These are phyloP conservation scores for Tetropium fuscum DNA, from an alignment of 2,888 invertebrate genomes.

Conservation along the genomic window DNA sequence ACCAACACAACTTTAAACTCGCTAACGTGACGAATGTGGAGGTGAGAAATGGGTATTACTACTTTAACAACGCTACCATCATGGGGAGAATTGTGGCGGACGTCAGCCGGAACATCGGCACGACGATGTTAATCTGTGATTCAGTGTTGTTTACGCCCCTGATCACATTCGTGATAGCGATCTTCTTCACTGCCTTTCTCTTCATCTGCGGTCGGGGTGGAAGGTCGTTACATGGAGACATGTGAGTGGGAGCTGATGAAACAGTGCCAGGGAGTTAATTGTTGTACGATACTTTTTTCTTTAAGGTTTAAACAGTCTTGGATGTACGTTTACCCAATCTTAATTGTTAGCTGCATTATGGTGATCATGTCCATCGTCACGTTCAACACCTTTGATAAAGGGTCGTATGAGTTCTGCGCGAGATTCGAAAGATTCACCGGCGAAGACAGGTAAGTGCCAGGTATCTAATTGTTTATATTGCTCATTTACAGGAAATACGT, in stretches of 20 bases:
- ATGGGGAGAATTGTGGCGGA: conserved; percentile 17
- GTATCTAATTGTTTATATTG: too few relatives aligned
- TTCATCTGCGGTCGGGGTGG: conserved; percentile 43
- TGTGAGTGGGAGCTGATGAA: too few relatives aligned
- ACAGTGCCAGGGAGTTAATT: too few relatives aligned
- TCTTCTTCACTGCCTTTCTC: conserved; percentile 44
- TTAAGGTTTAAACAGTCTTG: conserved; percentile 29
- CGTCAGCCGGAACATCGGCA: conserved; percentile 23
- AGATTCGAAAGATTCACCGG: conserved; percentile 48
- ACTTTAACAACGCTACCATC: conserved; percentile 25
- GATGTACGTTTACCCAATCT: conserved; percentile 53
- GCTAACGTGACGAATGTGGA: neutral
- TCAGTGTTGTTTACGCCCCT: conserved; percentile 51
- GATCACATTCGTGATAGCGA: conserved; percentile 48
- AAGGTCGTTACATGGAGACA: too few relatives aligned
- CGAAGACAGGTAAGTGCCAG: conserved; percentile 45
- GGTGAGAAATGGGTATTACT: conserved; percentile 8
- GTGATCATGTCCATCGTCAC: conserved; percentile 36
- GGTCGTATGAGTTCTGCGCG: conserved; percentile 50
- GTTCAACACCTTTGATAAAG: conserved; percentile 35
- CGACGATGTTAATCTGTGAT: conserved; percentile 43
- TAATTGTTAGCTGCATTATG: conserved; percentile 42
- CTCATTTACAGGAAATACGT: too few relatives aligned
- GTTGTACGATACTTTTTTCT: neutral
- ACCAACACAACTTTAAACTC: neutral